Percentiles rank a stretch among this genome's conserved stretches.
Conservation (phyloP, 2,888 invertebrate species). For the Xanthia icteritia region DNA sequence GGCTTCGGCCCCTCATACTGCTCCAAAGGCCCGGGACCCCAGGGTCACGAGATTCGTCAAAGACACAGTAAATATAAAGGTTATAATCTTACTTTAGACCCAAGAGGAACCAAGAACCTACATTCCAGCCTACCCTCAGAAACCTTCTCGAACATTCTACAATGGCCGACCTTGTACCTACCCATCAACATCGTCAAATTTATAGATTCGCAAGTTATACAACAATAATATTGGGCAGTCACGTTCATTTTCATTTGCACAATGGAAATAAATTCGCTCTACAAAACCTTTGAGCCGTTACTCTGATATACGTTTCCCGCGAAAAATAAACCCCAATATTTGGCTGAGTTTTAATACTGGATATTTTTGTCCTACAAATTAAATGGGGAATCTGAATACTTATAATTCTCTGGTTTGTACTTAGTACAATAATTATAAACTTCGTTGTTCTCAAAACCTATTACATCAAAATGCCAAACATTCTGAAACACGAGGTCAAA, state of each 20-base stretch:
- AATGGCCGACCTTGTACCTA: not conserved
- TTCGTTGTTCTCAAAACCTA: slow-evolving; percentile 1
- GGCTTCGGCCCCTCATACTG: too few species aligned
- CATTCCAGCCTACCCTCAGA: not conserved
- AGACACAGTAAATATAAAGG: not conserved
- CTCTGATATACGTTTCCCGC: slow-evolving; percentile 32
- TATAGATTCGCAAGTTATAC: slow-evolving; percentile 5
- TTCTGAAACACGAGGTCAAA: slow-evolving; percentile 50
- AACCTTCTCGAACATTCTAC: slow-evolving; percentile 2
- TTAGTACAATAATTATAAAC: not conserved
- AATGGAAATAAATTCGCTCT: slow-evolving; percentile 48
- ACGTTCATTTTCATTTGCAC: slow-evolving; percentile 56
- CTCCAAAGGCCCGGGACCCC: too few species aligned
- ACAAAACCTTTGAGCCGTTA: slow-evolving; percentile 47
- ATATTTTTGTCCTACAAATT: not conserved
- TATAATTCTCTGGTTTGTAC: not conserved
- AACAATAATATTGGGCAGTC: slow-evolving; percentile 50
- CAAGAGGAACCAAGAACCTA: not conserved
- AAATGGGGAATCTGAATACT: not conserved
- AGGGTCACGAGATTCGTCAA: not conserved
- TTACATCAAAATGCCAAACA: slow-evolving; percentile 25
- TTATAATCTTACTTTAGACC: not conserved
- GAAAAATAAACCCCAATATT: slow-evolving; percentile 48
- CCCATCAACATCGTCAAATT: not conserved
- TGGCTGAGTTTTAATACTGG: not conserved